phyloP scores from a whole-genome alignment of 2,888 invertebrate genomes.

The Mythimna loreyi region DNA sequence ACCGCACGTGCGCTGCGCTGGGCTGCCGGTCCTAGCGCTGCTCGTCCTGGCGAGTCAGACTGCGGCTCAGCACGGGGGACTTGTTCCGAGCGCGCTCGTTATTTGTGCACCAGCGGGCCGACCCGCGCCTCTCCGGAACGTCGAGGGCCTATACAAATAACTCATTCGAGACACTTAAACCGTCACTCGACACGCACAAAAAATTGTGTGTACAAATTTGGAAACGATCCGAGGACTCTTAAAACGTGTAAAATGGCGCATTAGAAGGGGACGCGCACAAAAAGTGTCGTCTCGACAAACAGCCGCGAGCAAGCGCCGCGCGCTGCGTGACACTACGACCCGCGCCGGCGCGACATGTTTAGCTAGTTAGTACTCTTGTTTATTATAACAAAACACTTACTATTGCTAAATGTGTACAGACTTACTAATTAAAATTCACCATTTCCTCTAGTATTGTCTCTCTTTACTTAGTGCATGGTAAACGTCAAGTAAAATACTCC shows the following conservation, averaged over 20 bases:
- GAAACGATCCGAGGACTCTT: slow-evolving; percentile 79
- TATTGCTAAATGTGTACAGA: neutral
- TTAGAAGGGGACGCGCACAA: slow-evolving; percentile 66
- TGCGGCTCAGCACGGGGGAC: too few species aligned
- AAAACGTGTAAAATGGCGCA: slow-evolving; percentile 84
- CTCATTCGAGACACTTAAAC: slow-evolving; percentile 85
- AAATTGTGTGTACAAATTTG: slow-evolving; percentile 83
- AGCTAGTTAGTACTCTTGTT: too few species aligned
- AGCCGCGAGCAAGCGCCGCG: slow-evolving; percentile 44
- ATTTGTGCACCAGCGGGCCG: slow-evolving; percentile 72
- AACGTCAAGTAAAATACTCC: too few species aligned
- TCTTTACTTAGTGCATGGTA: neutral
- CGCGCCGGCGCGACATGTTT: slow-evolving; percentile 26
- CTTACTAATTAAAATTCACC: neutral
- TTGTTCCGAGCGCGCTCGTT: slow-evolving; percentile 35
- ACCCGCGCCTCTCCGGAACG: slow-evolving; percentile 70
- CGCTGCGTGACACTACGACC: slow-evolving; percentile 49
- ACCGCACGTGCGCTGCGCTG: neutral
- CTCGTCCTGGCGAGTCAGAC: too few species aligned
- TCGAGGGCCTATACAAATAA: slow-evolving; percentile 85
- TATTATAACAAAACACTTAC: neutral
- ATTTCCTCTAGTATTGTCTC: neutral
- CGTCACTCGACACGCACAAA: slow-evolving; percentile 82
- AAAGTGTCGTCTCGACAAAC: slow-evolving; percentile 55
- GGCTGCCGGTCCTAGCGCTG: too few species aligned